Evolutionary conservation across 92 coral and sea anemone genomes (phyloP), one percentile per base, ranked within the genome.

Genomic region (Heliopora coerulea): DNA sequence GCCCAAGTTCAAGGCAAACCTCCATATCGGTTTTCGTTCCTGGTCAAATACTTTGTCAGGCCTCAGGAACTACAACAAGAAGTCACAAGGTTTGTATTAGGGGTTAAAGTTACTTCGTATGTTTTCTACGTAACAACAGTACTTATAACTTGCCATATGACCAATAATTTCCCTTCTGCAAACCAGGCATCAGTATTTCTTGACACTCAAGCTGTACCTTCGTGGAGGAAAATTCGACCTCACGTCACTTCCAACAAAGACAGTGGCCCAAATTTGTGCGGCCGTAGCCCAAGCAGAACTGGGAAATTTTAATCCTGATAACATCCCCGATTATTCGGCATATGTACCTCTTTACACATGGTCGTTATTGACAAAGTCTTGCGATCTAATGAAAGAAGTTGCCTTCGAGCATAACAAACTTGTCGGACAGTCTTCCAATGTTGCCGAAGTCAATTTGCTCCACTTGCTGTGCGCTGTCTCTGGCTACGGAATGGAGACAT

Each of bases 31-130:
- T 85, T 93, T 42, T 89, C 88, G 83, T 86, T 93, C 70, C 81
- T 89, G 49, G 98, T 93, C 29, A 93, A 93, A 86, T 93, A 87
- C 68, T 93, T 93, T 83, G 98, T 93, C 19, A 93, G 87, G 54
- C 98, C 98, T 60, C 98, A 93, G 74, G 98, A 93, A 79, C 78
- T 93, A 56, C 98, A 93, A 79, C 98, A 93, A 86, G 96, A 89
- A 93, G 83, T 93, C 39, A 87, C 98, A 60, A 88, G 98, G 98
- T 93, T 34, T 17, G 41, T 59, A 15, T 59, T n/a, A n/a, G n/a
- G n/a, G n/a, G n/a, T n/a, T n/a, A n/a, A n/a, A n/a, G n/a, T n/a
- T n/a, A n/a, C n/a, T n/a, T n/a, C n/a, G 31, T 13, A 27, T 59
- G 23, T 59, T 8, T 59, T 31, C 21, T 27, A 0, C 35, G 65